Evolutionary conservation across 2,797 vertebrate genomes (phyloP).

Genomic region (Knipowitschia caucasica): DNA sequence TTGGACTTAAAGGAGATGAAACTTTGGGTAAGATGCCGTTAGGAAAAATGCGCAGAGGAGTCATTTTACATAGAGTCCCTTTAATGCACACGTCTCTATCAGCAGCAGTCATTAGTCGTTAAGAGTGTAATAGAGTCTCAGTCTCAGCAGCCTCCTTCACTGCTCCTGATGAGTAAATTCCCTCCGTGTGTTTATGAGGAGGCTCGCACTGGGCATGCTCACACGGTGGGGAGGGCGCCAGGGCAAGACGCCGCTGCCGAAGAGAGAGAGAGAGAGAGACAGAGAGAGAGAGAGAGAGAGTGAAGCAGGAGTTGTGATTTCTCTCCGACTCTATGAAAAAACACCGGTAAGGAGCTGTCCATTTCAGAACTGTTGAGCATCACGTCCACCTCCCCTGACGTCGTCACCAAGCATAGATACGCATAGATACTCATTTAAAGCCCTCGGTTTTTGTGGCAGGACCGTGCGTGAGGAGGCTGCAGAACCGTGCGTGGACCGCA

Average conservation of each 20-base stretch:
- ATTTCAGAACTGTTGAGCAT: conserved; percentile 36
- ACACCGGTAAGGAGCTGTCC: conserved; percentile 31
- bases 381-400: conserved; percentile 40
- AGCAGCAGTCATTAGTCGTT: not conserved
- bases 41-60: no score
- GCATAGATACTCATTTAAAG: no score
- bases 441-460: not conserved
- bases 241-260: conserved; percentile 4
- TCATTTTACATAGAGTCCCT: not conserved
- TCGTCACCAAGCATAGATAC: conserved; percentile 7
- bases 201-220: conserved; percentile 62
- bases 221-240: conserved; percentile 25
- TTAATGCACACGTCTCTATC: not conserved
- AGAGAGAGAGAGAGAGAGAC: no score
- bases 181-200: conserved; percentile 9
- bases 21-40: no score
- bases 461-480: not conserved
- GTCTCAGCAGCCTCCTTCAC: not conserved
- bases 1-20: no score
- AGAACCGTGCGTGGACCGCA: conserved; percentile 67
- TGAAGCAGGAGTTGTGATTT: conserved; percentile 34
- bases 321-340: conserved; percentile 21
- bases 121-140: not conserved
- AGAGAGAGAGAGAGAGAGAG: conserved; percentile 18
- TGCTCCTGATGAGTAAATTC: not conserved